phyloP scores from a whole-genome alignment of 2,888 invertebrate genomes.

The Tupiocoris notatus region DNA sequence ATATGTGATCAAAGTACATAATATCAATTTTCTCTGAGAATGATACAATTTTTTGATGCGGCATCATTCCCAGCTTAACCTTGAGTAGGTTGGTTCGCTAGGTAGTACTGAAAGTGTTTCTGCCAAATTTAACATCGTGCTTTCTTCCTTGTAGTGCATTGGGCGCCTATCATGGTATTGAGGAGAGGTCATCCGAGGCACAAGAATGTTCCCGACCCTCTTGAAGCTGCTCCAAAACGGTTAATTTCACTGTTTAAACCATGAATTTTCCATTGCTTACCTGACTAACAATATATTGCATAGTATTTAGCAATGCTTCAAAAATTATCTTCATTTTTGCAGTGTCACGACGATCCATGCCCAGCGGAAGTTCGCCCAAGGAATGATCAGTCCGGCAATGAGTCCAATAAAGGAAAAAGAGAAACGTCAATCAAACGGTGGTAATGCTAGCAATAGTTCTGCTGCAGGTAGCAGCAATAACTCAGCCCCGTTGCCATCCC shows the following conservation, averaged over 20 bases:
- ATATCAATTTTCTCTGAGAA: no score
- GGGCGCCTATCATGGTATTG: slow-evolving; percentile 52
- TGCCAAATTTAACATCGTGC: no score
- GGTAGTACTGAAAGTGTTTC: no score
- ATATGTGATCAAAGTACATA: no score
- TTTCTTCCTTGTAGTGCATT: slow-evolving; percentile 17
- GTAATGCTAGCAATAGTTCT: slow-evolving; percentile 43
- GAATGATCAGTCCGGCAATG: slow-evolving; percentile 58
- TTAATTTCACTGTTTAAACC: no score
- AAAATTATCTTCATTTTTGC: background rate
- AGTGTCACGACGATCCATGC: slow-evolving; percentile 70
- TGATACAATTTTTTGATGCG: no score
- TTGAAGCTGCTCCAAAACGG: slow-evolving; percentile 57
- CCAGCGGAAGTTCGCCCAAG: slow-evolving; percentile 83
- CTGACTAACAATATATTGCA: background rate
- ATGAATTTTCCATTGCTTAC: background rate
- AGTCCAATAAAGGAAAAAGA: slow-evolving; percentile 59
- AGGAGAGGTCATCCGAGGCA: slow-evolving; percentile 55
- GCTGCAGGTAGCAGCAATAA: slow-evolving; percentile 41
- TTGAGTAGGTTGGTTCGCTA: no score
- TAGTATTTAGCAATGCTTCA: background rate
- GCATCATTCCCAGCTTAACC: no score
- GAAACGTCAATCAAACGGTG: slow-evolving; percentile 46
- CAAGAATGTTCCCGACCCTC: slow-evolving; percentile 52
- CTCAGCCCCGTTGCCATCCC: slow-evolving; percentile 44